Percentiles rank a stretch among this genome's conserved stretches.
These are phyloP conservation scores for Avahi laniger DNA, from an alignment of 2,797 vertebrate species.

Conservation along the genomic window DNA sequence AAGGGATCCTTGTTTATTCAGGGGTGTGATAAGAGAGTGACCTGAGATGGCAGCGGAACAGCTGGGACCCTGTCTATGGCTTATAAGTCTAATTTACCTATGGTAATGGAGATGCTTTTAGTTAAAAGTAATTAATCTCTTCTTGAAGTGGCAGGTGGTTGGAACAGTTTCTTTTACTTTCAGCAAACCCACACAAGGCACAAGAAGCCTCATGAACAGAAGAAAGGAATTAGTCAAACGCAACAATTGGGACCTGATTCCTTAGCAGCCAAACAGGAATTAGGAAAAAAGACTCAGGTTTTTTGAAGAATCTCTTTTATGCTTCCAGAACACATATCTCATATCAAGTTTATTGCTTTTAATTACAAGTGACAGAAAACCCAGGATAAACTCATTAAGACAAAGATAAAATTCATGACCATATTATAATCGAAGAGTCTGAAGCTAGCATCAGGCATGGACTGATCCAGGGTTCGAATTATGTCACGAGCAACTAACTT, in stretches of 20 bases:
- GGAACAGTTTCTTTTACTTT: constrained; percentile 32
- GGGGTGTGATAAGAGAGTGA: background rate
- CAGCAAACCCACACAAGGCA: background rate
- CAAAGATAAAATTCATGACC: background rate
- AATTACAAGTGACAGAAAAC: constrained; percentile 30
- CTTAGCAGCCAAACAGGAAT: constrained; percentile 49
- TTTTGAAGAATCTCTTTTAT: constrained; percentile 42
- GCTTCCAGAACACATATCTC: constrained; percentile 16
- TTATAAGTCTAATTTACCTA: background rate
- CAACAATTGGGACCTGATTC: constrained; percentile 57
- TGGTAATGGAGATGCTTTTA: background rate
- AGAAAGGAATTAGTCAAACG: constrained; percentile 52
- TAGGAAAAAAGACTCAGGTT: constrained; percentile 12
- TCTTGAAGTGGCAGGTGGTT: constrained; percentile 52
- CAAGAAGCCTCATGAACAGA: constrained; percentile 47
- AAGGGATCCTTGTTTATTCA: background rate
- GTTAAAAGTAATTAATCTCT: constrained; percentile 57
- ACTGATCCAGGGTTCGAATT: background rate
- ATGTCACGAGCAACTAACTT: background rate
- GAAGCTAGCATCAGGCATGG: background rate
- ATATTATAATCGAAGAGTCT: background rate
- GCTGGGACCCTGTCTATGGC: background rate
- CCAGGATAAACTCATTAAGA: background rate
- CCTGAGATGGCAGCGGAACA: background rate
- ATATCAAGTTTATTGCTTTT: background rate